Evolutionary conservation across 2,797 vertebrate genomes (phyloP).

Genomic region (Pantherophis alleghaniensis): DNA sequence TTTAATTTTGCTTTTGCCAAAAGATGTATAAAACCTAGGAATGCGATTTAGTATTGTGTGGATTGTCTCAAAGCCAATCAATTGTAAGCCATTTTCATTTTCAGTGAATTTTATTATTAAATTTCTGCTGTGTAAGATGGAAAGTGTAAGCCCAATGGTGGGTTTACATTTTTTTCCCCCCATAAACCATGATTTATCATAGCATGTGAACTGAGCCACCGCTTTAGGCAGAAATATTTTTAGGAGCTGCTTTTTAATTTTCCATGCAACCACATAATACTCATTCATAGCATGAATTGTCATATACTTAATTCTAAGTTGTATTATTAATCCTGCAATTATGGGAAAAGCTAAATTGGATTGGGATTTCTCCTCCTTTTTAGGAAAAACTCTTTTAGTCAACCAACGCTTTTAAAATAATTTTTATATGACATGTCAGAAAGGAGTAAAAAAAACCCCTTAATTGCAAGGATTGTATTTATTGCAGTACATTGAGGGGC

Average conservation of each 20-base stretch:
- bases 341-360: background rate
- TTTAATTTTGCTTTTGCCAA: background rate
- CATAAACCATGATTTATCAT: background rate
- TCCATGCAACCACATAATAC: background rate
- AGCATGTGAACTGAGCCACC: background rate
- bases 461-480: background rate
- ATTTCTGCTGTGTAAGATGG: background rate
- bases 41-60: background rate
- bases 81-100: background rate
- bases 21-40: background rate
- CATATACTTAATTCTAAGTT: background rate
- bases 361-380: background rate
- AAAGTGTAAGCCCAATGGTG: background rate
- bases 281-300: background rate
- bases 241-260: background rate
- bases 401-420: background rate
- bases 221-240: background rate
- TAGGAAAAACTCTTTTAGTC: background rate
- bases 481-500: background rate
- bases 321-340: background rate
- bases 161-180: background rate
- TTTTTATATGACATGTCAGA: background rate
- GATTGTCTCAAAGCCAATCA: background rate
- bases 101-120: background rate
- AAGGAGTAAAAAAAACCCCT: background rate